Evolutionary conservation across 2,113 vertebrate genomes (phyloP).

Genomic region (Rhinopithecus roxellana): DNA sequence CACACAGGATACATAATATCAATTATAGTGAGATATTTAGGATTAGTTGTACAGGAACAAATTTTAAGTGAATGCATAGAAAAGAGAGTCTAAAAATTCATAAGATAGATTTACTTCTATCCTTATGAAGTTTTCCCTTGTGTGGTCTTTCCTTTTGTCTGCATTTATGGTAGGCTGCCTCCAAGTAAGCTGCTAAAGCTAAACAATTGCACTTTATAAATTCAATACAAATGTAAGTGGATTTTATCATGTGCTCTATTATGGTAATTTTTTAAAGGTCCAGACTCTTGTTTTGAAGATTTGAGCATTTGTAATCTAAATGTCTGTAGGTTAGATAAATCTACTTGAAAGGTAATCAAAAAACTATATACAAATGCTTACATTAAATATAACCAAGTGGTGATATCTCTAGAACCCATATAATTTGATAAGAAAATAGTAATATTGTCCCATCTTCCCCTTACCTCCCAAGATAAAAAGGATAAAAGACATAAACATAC

Average conservation of each 20-base stretch:
- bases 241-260: neutral
- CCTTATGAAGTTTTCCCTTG: neutral
- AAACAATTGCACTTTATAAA: constrained; percentile 5
- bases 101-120: constrained; percentile 38
- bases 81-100: constrained; percentile 40
- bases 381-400: neutral
- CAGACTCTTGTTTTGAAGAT: neutral
- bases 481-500: neutral
- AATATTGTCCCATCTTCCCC: neutral
- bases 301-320: neutral
- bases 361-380: neutral
- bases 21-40: constrained; percentile 52
- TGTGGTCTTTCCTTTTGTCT: neutral
- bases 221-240: constrained; percentile 28
- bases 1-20: constrained; percentile 57
- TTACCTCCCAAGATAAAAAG: neutral
- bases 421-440: constrained; percentile 21
- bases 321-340: neutral
- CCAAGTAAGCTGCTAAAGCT: neutral
- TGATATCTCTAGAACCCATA: neutral
- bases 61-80: neutral
- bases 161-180: neutral
- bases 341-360: neutral
- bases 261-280: neutral
- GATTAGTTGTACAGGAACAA: constrained; percentile 9